Evolutionary conservation across 2,797 vertebrate genomes (phyloP).

Genomic region (Enteromius thamalakanensis): DNA sequence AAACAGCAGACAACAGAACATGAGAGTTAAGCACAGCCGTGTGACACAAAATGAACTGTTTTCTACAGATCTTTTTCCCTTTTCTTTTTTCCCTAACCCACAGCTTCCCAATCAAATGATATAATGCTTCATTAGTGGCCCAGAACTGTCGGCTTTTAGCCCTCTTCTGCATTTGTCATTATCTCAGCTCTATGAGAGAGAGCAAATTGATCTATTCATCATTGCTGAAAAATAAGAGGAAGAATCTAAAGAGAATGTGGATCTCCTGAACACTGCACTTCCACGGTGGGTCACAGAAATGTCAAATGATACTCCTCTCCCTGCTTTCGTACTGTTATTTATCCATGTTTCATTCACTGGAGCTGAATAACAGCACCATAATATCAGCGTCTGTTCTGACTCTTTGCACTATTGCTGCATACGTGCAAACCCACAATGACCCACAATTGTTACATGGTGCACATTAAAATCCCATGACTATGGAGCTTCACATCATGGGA

Average conservation of each 20-base stretch:
- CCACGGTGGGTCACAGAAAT: slow-evolving; percentile 10
- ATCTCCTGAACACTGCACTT: slow-evolving; percentile 6
- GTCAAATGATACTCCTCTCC: slow-evolving; percentile 20
- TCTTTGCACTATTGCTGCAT: neutral
- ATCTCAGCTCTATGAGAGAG: slow-evolving; percentile 50
- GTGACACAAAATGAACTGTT: slow-evolving; percentile 51
- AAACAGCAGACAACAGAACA: neutral
- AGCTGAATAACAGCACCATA: neutral
- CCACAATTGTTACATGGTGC: neutral
- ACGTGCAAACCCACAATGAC: slow-evolving; percentile 1
- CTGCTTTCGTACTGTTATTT: slow-evolving; percentile 12
- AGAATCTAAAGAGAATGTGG: slow-evolving; percentile 29
- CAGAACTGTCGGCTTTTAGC: slow-evolving; percentile 68
- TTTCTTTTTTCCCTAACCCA: slow-evolving; percentile 37
- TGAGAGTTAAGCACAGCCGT: slow-evolving; percentile 1
- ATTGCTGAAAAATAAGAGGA: slow-evolving; percentile 40
- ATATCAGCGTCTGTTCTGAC: neutral
- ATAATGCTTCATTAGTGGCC: slow-evolving; percentile 63
- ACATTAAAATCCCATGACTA: slow-evolving; percentile 5
- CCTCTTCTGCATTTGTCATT: slow-evolving; percentile 63
- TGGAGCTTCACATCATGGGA: neutral
- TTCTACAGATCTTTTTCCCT: slow-evolving; percentile 47
- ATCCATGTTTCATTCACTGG: slow-evolving; percentile 19
- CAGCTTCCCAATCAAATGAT: slow-evolving; percentile 42
- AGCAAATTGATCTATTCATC: slow-evolving; percentile 68